phyloP scores from a whole-genome alignment of 2,797 vertebrate genomes.

The Microhierax caerulescens region DNA sequence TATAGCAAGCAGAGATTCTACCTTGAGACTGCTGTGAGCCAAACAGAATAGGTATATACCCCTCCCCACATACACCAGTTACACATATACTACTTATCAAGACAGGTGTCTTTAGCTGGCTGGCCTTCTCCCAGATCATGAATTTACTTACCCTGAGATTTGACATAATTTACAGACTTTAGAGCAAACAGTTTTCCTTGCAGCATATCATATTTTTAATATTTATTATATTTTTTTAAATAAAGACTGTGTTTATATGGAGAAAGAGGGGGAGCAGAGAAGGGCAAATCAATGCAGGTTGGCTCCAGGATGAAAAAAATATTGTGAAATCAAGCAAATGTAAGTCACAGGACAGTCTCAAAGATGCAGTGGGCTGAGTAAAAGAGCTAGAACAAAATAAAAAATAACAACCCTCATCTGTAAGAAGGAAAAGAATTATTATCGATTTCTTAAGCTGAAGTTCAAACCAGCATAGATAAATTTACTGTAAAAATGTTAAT shows the following conservation, averaged over 20 bases:
- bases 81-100: background rate
- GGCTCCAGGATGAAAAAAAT: background rate
- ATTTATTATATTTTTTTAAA: background rate
- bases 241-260: background rate
- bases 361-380: background rate
- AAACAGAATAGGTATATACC: background rate
- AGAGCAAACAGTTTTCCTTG: background rate
- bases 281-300: background rate
- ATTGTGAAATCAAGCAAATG: background rate
- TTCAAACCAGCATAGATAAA: conserved; percentile 20
- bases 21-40: background rate
- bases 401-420: background rate
- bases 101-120: background rate
- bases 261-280: background rate
- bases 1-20: background rate
- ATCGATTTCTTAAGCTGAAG: background rate
- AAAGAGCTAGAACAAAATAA: background rate
- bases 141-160: background rate
- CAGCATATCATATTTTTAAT: background rate
- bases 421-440: background rate
- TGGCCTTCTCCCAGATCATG: background rate
- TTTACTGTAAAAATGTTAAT: conserved; percentile 19
- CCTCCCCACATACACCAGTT: background rate
- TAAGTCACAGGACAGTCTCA: background rate
- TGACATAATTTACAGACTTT: background rate